Evolutionary conservation across 2,888 invertebrate species (phyloP).

Genomic region (Xylota sylvarum): DNA sequence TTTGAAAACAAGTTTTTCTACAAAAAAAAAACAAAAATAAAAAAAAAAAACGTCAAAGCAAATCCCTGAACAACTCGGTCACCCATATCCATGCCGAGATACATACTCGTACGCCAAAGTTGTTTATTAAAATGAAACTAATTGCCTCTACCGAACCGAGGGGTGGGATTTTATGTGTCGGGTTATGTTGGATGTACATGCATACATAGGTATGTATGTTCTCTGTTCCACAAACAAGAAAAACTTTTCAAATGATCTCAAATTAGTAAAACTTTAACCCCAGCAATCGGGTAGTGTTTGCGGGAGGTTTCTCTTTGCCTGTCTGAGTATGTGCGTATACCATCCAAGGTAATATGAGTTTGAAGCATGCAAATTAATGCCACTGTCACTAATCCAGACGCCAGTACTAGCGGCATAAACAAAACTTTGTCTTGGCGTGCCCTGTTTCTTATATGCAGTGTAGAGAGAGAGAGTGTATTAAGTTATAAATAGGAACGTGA

Average conservation of each 20-base stretch:
- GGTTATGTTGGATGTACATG: constrained; percentile 28
- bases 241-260: constrained; percentile 75
- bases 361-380: constrained; percentile 72
- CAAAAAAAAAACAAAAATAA: neutral
- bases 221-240: constrained; percentile 58
- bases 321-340: constrained; percentile 3
- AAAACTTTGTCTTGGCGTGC: constrained; percentile 59
- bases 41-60: neutral
- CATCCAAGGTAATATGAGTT: constrained; percentile 51
- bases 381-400: constrained; percentile 63
- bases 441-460: neutral
- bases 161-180: constrained; percentile 4
- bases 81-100: constrained; percentile 13
- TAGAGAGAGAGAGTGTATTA: constrained; percentile 37
- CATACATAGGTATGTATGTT: constrained; percentile 45
- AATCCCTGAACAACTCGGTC: constrained; percentile 7
- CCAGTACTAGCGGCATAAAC: constrained; percentile 26
- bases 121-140: constrained; percentile 71
- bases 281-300: neutral
- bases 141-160: constrained; percentile 54
- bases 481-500: constrained; percentile 53
- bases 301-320: constrained; percentile 4
- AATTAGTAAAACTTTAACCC: constrained; percentile 71
- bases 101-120: constrained; percentile 32
- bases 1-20: neutral